Evolutionary conservation across 2,797 vertebrate genomes (phyloP), one percentile per base, ranked within the genome.

Genomic region (Hydrocynus forskahlii): DNA sequence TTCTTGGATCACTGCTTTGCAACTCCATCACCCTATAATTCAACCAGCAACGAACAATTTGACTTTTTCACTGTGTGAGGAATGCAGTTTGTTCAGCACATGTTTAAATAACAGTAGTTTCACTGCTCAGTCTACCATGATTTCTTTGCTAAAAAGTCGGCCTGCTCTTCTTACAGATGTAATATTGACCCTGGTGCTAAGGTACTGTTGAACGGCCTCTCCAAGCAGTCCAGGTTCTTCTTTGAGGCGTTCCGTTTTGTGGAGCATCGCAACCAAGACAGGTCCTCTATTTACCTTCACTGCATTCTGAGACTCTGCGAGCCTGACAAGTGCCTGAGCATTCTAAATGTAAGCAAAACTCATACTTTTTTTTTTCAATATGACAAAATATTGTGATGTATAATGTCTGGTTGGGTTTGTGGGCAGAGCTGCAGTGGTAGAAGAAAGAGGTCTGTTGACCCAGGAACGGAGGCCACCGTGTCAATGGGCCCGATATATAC

Each of bases 191-290:
- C 79, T 16, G 88, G 35, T 69, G 86, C 92, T 0, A 4, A 35
- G 0, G 62, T 96, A 29, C 85, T 85, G 6, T 79, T 7, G 57
- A 96, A 95, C 2, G 95, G 95, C 1, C 1, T 80, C 2, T 89
- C 89, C 60, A 89, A 68, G 16, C 67, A 19, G 10, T 89, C 94
- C 14, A 85, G 45, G 9, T 96, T 95, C 77, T 83, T 88, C 83
- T 96, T 95, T 57, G 92, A 95, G 83, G 88, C 95, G 7, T 96
- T 96, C 85, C 93, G 95, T 80, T 96, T 96, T 14, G 81, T 94
- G 76, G 86, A 91, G 87, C 92, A 95, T 87, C 90, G 87, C 0
- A 81, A 91, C 80, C 83, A 88, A 82, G 83, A 90, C 48, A 89
- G 83, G 77, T 95, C 95, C 84, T 92, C 85, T 83, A 88, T 94